These are phyloP conservation scores for Philopotamus ludificatus DNA, from an alignment of 1,140 invertebrate species.

Conservation along the genomic window DNA sequence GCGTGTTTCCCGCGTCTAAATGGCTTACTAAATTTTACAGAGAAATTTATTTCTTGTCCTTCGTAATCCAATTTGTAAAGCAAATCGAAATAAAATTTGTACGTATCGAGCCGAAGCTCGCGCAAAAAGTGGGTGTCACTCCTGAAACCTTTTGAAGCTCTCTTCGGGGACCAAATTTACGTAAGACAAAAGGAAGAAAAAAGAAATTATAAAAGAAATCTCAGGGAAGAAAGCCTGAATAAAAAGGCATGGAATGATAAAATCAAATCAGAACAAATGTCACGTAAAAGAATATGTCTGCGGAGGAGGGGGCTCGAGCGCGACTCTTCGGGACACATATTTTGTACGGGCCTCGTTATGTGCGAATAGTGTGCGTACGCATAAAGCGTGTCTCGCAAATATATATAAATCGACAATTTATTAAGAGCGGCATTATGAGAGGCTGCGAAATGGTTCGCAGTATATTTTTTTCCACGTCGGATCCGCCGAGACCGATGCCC, in stretches of 20 bases:
- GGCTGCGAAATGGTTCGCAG: no score
- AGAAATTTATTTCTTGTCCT: no score
- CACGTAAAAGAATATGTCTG: constrained; percentile 30
- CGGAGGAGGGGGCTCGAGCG: background rate
- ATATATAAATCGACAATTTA: no score
- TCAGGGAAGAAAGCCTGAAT: background rate
- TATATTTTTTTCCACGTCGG: no score
- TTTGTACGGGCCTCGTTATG: background rate
- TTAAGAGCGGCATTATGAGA: no score
- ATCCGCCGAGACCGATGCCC: background rate
- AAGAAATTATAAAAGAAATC: background rate
- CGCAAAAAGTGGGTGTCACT: background rate
- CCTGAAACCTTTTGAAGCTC: background rate
- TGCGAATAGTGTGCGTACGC: background rate
- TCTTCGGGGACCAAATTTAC: background rate
- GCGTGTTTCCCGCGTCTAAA: no score
- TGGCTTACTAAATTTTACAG: no score
- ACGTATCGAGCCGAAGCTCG: background rate
- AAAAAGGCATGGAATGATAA: constrained; percentile 29
- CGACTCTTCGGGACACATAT: background rate
- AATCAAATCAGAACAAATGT: constrained; percentile 31
- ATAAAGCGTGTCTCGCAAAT: no score
- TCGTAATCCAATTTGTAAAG: background rate
- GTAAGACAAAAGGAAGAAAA: background rate
- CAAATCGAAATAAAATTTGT: background rate